phyloP scores from a whole-genome alignment of 2,797 vertebrate genomes.

The Sebastes elongatus region DNA sequence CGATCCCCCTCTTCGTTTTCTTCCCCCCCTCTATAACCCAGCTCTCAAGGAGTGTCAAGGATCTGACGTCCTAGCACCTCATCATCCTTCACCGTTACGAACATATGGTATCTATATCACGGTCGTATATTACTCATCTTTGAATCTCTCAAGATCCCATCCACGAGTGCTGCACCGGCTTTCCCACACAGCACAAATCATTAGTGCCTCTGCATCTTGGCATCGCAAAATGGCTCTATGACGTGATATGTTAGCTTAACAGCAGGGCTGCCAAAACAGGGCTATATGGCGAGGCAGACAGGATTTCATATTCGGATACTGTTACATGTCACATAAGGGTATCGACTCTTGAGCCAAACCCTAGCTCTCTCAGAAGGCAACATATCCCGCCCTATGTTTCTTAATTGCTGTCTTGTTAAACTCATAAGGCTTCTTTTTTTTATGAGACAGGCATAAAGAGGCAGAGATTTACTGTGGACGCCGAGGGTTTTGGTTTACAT shows the following conservation, averaged over 20 bases:
- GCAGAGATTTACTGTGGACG: slow-evolving; percentile 3
- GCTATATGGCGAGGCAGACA: slow-evolving; percentile 25
- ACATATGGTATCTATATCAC: slow-evolving; percentile 78
- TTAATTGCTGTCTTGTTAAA: slow-evolving; percentile 39
- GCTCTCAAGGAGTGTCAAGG: slow-evolving; percentile 45
- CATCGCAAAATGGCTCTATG: slow-evolving; percentile 40
- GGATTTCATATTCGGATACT: slow-evolving; percentile 44
- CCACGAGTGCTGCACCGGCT: slow-evolving; percentile 36
- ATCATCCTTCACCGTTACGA: slow-evolving; percentile 59
- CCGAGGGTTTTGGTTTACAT: slow-evolving; percentile 12
- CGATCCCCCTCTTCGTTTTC: slow-evolving; percentile 40
- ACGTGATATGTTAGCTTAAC: slow-evolving; percentile 54
- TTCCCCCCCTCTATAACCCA: slow-evolving; percentile 47
- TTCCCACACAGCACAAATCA: slow-evolving; percentile 70
- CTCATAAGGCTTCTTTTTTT: slow-evolving; percentile 7
- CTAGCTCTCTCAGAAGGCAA: slow-evolving; percentile 27
- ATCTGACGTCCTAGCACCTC: slow-evolving; percentile 71
- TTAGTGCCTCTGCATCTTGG: slow-evolving; percentile 50
- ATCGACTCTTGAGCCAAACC: slow-evolving; percentile 39
- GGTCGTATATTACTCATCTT: slow-evolving; percentile 66
- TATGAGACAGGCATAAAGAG: slow-evolving; percentile 3
- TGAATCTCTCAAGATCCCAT: slow-evolving; percentile 57
- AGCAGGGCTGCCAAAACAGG: slow-evolving; percentile 38
- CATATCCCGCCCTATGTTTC: slow-evolving; percentile 11
- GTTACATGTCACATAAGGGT: slow-evolving; percentile 38